These are phyloP conservation scores for Psilanteris sp. DNA, from an alignment of 1,140 invertebrate species.

Conservation along the genomic window DNA sequence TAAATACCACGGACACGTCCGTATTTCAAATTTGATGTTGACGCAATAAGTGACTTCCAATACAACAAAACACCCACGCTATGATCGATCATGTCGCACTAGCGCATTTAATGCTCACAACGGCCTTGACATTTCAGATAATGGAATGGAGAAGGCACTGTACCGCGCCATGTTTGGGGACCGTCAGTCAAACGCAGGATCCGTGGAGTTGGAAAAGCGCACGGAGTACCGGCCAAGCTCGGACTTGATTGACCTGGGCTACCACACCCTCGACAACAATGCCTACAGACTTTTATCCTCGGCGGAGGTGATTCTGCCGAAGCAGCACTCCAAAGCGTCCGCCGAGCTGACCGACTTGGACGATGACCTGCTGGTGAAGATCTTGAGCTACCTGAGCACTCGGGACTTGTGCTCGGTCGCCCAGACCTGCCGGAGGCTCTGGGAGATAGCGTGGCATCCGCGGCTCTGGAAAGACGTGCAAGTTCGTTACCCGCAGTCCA, in stretches of 20 bases:
- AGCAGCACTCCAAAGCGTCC: conserved; percentile 59
- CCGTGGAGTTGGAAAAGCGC: conserved; percentile 63
- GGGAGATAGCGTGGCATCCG: conserved; percentile 90
- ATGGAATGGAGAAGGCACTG: conserved; percentile 77
- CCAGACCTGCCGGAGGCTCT: conserved; percentile 90
- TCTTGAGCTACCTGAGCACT: conserved; percentile 88
- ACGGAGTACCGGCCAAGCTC: conserved; percentile 67
- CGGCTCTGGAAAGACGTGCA: conserved; percentile 87
- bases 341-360: conserved; percentile 72
- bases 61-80: too few species aligned
- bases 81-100: too few species aligned
- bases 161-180: conserved; percentile 69
- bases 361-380: conserved; percentile 81
- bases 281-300: conserved; percentile 68
- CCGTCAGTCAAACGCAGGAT: conserved; percentile 56
- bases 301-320: conserved; percentile 51
- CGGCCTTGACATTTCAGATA: too few species aligned
- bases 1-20: too few species aligned
- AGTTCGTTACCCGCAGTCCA: conserved; percentile 83
- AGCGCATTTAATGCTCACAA: too few species aligned
- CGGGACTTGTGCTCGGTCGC: conserved; percentile 89
- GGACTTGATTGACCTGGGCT: conserved; percentile 74
- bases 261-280: conserved; percentile 76
- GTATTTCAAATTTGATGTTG: too few species aligned
- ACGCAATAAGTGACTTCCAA: too few species aligned